These are phyloP conservation scores for Capitulum mitella DNA, from an alignment of 2,888 invertebrate genomes.

Conservation along the genomic window DNA sequence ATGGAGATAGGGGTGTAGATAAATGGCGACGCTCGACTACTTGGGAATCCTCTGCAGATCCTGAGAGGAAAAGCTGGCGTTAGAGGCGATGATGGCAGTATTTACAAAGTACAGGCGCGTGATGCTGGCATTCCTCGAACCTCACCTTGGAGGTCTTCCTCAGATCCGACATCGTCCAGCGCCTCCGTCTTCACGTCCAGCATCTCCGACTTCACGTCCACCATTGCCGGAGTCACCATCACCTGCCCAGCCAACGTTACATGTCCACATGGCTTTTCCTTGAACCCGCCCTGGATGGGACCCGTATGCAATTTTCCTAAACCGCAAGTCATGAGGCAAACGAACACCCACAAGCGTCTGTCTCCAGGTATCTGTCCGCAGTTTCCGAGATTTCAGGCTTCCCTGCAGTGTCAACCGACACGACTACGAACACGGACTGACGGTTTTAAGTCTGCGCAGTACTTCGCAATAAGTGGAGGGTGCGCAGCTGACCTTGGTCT, in stretches of 20 bases:
- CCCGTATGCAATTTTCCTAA: background rate
- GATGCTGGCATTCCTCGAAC: background rate
- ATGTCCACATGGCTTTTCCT: too few relatives aligned
- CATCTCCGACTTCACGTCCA: background rate
- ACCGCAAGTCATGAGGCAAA: background rate
- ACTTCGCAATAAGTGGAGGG: too few relatives aligned
- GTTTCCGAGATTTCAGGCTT: background rate
- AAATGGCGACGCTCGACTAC: too few relatives aligned
- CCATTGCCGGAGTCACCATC: background rate
- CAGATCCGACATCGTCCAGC: background rate
- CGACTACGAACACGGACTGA: too few relatives aligned
- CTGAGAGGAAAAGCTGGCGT: background rate
- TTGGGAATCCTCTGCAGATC: background rate
- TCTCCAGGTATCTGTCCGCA: background rate
- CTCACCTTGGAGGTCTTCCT: background rate
- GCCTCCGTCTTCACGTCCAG: background rate
- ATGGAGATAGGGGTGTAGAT: too few relatives aligned
- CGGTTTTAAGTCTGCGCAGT: too few relatives aligned
- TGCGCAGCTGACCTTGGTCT: conserved; percentile 12
- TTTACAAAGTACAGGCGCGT: too few relatives aligned
- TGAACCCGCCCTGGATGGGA: too few relatives aligned
- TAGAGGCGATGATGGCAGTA: too few relatives aligned
- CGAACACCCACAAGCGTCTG: background rate
- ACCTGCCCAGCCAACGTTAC: background rate
- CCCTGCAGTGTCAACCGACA: background rate